A percentile compares a stretch with the other conserved stretches of the same genome.
These are phyloP conservation scores for Saguinus midas DNA, from an alignment of 2,113 vertebrate genomes.

Conservation along the genomic window DNA sequence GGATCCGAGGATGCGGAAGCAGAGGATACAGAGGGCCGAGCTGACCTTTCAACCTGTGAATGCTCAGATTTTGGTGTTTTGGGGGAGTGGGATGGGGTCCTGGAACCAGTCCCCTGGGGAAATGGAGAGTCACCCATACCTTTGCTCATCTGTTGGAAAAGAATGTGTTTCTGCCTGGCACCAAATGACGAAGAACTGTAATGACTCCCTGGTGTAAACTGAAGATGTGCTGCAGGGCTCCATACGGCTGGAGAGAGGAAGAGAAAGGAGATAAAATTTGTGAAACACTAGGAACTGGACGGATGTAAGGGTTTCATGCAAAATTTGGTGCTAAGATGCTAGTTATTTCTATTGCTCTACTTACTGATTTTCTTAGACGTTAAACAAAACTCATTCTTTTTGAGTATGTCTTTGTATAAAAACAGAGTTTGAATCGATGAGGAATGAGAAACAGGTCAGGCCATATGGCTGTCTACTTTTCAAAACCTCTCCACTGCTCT, in stretches of 20 bases:
- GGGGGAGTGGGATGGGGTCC: background rate
- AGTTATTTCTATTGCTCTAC: background rate
- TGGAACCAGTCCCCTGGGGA: background rate
- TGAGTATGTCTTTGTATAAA: background rate
- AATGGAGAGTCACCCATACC: background rate
- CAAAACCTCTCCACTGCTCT: background rate
- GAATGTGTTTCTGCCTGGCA: background rate
- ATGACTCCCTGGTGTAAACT: background rate
- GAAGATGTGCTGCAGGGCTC: background rate
- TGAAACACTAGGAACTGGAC: background rate
- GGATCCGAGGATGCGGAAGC: background rate
- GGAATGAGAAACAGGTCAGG: background rate
- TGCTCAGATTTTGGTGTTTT: background rate
- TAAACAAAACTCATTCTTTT: background rate
- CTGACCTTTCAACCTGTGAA: background rate
- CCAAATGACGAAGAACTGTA: background rate
- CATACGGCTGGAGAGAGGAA: background rate
- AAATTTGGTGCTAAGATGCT: background rate
- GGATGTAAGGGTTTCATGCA: background rate
- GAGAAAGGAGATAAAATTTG: background rate
- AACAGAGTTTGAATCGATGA: background rate
- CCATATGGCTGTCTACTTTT: background rate
- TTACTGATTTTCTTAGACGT: background rate
- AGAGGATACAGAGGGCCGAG: background rate
- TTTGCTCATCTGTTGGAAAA: background rate